Evolutionary conservation across 2,113 vertebrate genomes (phyloP), one percentile per base, ranked within the genome.

Genomic region (Pangasianodon hypophthalmus): DNA sequence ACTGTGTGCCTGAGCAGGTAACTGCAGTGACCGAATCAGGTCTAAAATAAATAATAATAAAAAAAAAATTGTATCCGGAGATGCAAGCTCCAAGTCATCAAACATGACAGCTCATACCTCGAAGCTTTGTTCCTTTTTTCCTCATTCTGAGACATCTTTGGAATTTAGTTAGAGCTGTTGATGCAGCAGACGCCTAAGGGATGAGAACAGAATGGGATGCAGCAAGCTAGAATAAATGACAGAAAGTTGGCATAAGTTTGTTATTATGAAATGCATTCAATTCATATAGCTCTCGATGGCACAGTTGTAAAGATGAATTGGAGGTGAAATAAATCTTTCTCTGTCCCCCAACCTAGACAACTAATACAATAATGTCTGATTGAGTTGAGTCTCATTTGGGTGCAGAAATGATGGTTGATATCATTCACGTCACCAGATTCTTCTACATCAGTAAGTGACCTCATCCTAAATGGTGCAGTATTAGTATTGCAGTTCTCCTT

Each of bases 161-260:
- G 82, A 84, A 84, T 62, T 60, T 84, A 62, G 82, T 84, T 84
- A 60, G 56, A 84, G 82, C 11, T 60, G 52, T 60, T 60, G 82
- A 84, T 58, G 1, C 52, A 84, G 54, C 82, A 60, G 82, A 58
- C 3, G 82, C 21, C 56, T 84, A 24, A 44, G 24, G 37, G 82
- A 19, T 32, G 37, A 82, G 50, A 82, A 19, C 80, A 60, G 19
- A 84, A 60, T 60, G 56, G 7, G 54, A 84, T 26, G 56, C 82
- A 26, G 60, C 56, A 84, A 32, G 48, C n/a, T 54, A 4, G 50
- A 84, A 60, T 24, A 84, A 10, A 41, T 60, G 82, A 44, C 82
- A 60, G 56, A 44, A 60, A 41, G 32, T 41, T 58, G 81, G 81
- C 54, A 41, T 37, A 26, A 0, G 41, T 60, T 84, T 41, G 79